Evolutionary conservation across 2,113 vertebrate species (phyloP).

Genomic region (Pteruthius melanotis): DNA sequence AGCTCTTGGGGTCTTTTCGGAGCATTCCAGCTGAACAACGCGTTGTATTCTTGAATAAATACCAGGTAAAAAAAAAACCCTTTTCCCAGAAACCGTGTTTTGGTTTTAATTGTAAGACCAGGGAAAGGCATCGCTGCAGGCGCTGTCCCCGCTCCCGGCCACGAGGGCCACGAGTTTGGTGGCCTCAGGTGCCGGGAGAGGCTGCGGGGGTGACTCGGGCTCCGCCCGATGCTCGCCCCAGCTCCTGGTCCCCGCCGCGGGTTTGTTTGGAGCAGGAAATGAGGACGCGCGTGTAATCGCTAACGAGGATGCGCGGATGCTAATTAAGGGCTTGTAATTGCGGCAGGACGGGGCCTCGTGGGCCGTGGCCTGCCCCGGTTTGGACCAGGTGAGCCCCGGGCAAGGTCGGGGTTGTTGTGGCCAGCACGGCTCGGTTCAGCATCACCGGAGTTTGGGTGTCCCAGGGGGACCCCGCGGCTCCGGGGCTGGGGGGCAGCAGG

Average conservation of each 20-base stretch:
- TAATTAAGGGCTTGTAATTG: not conserved
- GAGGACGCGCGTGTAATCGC: not conserved
- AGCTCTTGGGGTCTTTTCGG: too few species aligned
- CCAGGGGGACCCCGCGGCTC: accelerated
- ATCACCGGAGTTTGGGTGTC: not conserved
- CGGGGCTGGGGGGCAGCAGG: too few species aligned
- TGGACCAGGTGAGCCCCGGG: not conserved
- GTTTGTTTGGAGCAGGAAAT: not conserved
- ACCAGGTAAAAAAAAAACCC: too few species aligned
- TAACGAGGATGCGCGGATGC: not conserved
- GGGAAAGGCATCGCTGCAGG: too few species aligned
- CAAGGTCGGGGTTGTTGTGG: not conserved
- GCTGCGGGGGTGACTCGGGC: accelerated
- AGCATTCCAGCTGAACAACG: too few species aligned
- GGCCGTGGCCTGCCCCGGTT: not conserved
- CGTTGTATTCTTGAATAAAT: too few species aligned
- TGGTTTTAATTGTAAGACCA: too few species aligned
- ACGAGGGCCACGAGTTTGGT: accelerated
- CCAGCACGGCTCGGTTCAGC: accelerated
- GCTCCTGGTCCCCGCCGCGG: accelerated
- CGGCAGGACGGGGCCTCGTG: not conserved
- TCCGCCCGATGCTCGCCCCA: accelerated
- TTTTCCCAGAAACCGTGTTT: too few species aligned
- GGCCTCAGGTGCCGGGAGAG: not conserved
- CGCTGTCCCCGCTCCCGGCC: not conserved